phyloP scores from a whole-genome alignment of 2,113 vertebrate genomes.

The Spermophilus dauricus region DNA sequence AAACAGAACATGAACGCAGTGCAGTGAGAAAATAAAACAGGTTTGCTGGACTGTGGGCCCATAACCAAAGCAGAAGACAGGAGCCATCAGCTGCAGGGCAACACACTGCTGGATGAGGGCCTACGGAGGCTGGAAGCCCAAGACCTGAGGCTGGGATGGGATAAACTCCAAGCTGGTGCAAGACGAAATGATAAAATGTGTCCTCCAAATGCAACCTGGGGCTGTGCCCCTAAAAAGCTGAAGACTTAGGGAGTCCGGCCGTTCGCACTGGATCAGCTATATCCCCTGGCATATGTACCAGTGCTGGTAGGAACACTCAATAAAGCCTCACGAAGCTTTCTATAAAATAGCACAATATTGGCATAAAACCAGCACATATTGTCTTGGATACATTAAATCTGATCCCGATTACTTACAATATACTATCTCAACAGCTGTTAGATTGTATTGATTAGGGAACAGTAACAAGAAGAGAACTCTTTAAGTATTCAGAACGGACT shows the following conservation, averaged over 20 bases:
- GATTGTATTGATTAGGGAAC: neutral
- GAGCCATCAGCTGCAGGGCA: neutral
- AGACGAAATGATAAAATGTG: neutral
- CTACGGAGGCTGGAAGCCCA: neutral
- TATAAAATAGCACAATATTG: neutral
- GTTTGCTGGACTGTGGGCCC: neutral
- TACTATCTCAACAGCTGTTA: neutral
- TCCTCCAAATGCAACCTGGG: neutral
- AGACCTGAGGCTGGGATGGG: neutral
- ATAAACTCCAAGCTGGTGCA: too few relatives aligned
- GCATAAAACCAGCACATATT: neutral
- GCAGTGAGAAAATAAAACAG: neutral
- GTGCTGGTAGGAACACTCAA: too few relatives aligned
- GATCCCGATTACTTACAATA: neutral
- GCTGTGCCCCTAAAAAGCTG: neutral
- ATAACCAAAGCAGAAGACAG: neutral
- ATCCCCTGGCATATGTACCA: neutral
- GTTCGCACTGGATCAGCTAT: fast-evolving
- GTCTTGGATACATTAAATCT: neutral
- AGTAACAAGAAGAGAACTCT: neutral
- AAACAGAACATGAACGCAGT: neutral
- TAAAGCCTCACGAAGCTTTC: neutral
- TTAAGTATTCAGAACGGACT: neutral
- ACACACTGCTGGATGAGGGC: neutral
- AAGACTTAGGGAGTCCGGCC: neutral